Evolutionary conservation across 2,797 vertebrate species (phyloP), one percentile per base, ranked within the genome.

Genomic region (Merluccius polli): DNA sequence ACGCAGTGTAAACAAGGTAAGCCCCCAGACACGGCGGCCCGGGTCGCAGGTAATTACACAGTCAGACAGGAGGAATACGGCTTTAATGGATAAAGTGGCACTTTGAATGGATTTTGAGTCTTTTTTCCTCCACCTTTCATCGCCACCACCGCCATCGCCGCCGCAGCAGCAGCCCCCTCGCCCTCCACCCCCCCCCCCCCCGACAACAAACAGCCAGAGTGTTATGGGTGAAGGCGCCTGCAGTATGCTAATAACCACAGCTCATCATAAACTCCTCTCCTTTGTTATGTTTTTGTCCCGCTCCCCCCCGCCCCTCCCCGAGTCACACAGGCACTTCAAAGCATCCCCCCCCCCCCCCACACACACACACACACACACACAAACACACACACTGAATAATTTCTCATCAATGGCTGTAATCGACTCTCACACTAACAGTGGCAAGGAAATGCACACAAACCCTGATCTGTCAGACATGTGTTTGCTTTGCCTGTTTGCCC

Each of bases 391-490:
- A 85, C 89, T 88, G 85, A 87, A 86, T 83, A 91, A 13, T 15
- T 59, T 88, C 88, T 89, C 83, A 90, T 91, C 90, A 89, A 82
- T 77, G 87, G 83, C 89, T 90, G 83, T 90, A 89, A 92, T 88
- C 91, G 89, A 89, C 84, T 82, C 82, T 81, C 85, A 87, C 86
- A 93, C 93, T 89, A 89, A 88, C 84, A 75, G 88, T 92, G 92
- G 93, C 91, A 92, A 86, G 85, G 91, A 91, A 91, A 92, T 92
- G 52, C 52, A 94, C 89, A 93, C 89, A 94, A 93, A 90, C 90
- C 88, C 87, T 91, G 90, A 94, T 94, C 93, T 93, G 92, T 89
- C 93, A 89, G 94, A 93, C 92, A 95, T 92, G 92, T 95, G 90
- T 94, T 95, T 94, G 87, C 83, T 94, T 90, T 92, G 70, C 92